Evolutionary conservation across 1,140 invertebrate species (phyloP).

Genomic region (Drosophila asahinai): DNA sequence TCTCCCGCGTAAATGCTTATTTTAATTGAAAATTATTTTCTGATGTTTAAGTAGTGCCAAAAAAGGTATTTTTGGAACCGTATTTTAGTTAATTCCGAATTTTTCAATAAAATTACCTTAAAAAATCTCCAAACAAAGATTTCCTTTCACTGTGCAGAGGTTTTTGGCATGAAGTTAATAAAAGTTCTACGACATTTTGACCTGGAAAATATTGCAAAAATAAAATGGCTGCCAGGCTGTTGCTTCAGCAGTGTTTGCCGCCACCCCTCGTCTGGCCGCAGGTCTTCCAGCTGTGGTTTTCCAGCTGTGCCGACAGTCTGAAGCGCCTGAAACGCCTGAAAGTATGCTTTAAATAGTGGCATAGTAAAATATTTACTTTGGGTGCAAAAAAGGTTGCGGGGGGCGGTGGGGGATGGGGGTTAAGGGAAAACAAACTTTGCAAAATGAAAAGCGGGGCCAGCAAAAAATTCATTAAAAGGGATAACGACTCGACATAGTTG

Average conservation of each 20-base stretch:
- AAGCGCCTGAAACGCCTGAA: conserved; percentile 45
- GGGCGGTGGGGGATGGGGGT: background rate
- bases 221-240: conserved; percentile 76
- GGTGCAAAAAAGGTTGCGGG: conserved; percentile 53
- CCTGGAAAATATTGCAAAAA: conserved; percentile 80
- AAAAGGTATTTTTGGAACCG: no score
- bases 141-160: background rate
- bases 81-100: background rate
- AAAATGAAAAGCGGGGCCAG: conserved; percentile 61
- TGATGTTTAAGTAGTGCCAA: no score
- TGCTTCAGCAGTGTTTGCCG: conserved; percentile 43
- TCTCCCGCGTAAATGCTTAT: no score
- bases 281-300: conserved; percentile 51
- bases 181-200: conserved; percentile 82
- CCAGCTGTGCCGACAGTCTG: conserved; percentile 62
- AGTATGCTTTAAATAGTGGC: conserved; percentile 78
- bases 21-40: no score
- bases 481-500: conserved; percentile 77
- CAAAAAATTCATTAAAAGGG: conserved; percentile 83
- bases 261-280: conserved; percentile 12
- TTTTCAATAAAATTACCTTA: background rate
- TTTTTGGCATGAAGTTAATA: conserved; percentile 69
- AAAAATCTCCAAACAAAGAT: accelerated
- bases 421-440: conserved; percentile 49
- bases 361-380: conserved; percentile 82